phyloP scores from a whole-genome alignment of 2,113 vertebrate genomes.

The Cyanistes caeruleus region DNA sequence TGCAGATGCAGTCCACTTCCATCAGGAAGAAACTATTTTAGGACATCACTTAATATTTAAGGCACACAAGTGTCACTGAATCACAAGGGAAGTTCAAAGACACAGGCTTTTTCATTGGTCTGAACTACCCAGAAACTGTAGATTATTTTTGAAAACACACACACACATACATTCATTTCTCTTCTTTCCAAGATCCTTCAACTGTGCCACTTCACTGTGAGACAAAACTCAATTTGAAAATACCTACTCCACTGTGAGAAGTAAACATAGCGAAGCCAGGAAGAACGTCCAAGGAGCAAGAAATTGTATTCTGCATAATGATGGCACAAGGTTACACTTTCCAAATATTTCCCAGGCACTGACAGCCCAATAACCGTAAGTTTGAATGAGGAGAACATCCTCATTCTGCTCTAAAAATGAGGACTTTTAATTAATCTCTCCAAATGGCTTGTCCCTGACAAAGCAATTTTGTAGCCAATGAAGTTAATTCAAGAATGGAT shows the following conservation, averaged over 20 bases:
- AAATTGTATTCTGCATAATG: background rate
- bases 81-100: background rate
- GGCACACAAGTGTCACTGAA: background rate
- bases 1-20: background rate
- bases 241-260: background rate
- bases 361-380: background rate
- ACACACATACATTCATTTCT: background rate
- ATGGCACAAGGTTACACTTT: background rate
- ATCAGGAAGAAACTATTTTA: background rate
- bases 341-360: conserved; percentile 7
- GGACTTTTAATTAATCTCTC: conserved; percentile 57
- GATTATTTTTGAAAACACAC: background rate
- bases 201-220: background rate
- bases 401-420: background rate
- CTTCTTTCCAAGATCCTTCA: background rate
- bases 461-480: conserved; percentile 38
- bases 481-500: conserved; percentile 50
- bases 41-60: background rate
- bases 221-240: background rate
- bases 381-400: conserved; percentile 7
- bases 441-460: conserved; percentile 41
- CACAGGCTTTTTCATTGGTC: background rate
- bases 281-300: background rate
- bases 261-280: background rate
- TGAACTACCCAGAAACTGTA: background rate